A percentile compares a stretch with the other conserved stretches of the same genome.
These are phyloP conservation scores for Phengaris arion DNA, from an alignment of 2,888 invertebrate genomes.

Conservation along the genomic window DNA sequence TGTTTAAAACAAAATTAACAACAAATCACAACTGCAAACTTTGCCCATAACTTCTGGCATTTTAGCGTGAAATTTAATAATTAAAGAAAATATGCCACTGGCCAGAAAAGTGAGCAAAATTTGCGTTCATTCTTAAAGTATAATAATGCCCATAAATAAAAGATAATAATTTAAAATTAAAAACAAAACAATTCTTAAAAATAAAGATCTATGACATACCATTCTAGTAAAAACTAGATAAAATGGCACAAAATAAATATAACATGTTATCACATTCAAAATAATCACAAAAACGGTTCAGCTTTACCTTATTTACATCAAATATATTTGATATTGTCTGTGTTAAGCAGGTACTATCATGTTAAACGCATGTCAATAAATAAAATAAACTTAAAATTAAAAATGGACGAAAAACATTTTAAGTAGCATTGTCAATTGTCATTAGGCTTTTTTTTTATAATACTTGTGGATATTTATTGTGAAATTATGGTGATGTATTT, in stretches of 20 bases:
- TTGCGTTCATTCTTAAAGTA: background rate
- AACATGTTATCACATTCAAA: constrained; percentile 19
- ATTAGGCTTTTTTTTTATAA: background rate
- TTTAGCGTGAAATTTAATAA: background rate
- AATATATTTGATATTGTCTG: constrained; percentile 19
- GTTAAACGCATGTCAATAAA: background rate
- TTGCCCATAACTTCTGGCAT: background rate
- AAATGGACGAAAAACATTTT: constrained; percentile 13
- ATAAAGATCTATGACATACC: constrained; percentile 16
- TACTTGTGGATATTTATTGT: background rate
- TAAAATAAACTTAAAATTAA: constrained; percentile 6
- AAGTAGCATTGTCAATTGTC: constrained; percentile 3
- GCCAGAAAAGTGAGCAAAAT: background rate
- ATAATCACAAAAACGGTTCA: constrained; percentile 12
- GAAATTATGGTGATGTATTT: background rate
- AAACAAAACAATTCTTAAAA: background rate
- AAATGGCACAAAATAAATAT: constrained; percentile 19
- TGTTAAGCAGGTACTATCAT: constrained; percentile 14
- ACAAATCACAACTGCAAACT: constrained; percentile 1
- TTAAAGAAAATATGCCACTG: background rate
- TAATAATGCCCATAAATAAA: constrained; percentile 11
- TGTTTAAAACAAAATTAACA: constrained; percentile 30
- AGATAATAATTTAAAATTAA: background rate
- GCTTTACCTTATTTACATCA: constrained; percentile 11
- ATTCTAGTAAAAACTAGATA: constrained; percentile 17